These are phyloP conservation scores for Standfussiana lucernea DNA, from an alignment of 2,888 invertebrate genomes.

Conservation along the genomic window DNA sequence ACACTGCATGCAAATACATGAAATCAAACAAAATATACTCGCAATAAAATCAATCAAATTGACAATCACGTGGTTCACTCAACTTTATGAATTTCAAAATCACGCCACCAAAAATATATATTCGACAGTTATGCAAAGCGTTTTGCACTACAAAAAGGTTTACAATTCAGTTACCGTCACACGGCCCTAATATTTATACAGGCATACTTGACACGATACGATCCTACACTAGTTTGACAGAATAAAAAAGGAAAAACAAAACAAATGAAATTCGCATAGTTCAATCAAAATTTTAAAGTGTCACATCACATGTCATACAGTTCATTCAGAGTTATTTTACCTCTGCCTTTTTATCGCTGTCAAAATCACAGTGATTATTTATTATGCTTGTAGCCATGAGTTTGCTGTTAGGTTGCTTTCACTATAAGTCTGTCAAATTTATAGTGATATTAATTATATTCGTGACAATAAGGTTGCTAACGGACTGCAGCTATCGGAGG, in stretches of 20 bases:
- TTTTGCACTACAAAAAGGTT: conserved; percentile 24
- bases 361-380: too few species aligned
- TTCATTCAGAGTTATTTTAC: too few species aligned
- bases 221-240: background rate
- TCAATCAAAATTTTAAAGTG: conserved; percentile 53
- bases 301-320: conserved; percentile 39
- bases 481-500: too few species aligned
- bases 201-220: conserved; percentile 1
- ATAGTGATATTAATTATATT: too few species aligned
- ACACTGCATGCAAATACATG: background rate
- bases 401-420: too few species aligned
- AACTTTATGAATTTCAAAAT: conserved; percentile 20
- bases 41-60: background rate
- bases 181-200: conserved; percentile 5
- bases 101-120: background rate
- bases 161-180: conserved; percentile 8
- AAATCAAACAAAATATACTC: background rate
- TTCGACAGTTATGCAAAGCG: conserved; percentile 18
- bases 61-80: background rate
- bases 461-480: too few species aligned
- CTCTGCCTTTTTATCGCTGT: too few species aligned
- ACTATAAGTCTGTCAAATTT: too few species aligned
- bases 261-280: conserved; percentile 27
- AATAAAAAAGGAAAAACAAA: conserved; percentile 1
- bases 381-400: too few species aligned